phyloP scores from a whole-genome alignment of 1,140 invertebrate species.

The Pseudomyrmex gracilis region DNA sequence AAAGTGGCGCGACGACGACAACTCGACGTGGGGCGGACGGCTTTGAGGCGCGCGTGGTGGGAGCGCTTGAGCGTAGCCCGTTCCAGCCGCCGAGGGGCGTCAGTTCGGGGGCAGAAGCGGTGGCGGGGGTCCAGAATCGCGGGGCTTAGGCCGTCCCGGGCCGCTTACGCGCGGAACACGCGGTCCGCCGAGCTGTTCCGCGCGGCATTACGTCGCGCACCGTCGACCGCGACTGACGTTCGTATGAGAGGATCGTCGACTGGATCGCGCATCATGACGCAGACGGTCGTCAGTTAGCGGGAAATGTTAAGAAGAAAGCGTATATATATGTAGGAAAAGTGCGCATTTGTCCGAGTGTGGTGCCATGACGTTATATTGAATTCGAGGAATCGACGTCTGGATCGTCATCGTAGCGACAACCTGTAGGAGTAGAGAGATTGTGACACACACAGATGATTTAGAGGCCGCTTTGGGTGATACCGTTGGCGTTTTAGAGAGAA shows the following conservation, averaged over 20 bases:
- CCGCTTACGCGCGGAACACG: conserved; percentile 80
- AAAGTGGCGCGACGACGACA: conserved; percentile 40
- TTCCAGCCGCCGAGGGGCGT: conserved; percentile 60
- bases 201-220: conserved; percentile 84
- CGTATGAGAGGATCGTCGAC: conserved; percentile 37
- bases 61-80: conserved; percentile 40
- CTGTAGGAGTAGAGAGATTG: conserved; percentile 58
- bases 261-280: conserved; percentile 23
- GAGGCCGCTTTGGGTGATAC: neutral
- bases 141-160: conserved; percentile 75
- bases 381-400: neutral
- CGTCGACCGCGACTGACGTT: conserved; percentile 83
- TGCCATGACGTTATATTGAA: neutral
- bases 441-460: neutral
- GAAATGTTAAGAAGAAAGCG: conserved; percentile 17
- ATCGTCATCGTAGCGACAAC: conserved; percentile 34
- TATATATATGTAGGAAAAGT: conserved; percentile 42
- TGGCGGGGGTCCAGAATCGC: conserved; percentile 66
- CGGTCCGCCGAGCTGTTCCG: conserved; percentile 73
- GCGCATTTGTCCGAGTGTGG: conserved; percentile 9
- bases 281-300: neutral
- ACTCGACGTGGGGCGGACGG: conserved; percentile 58
- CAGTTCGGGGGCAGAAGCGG: conserved; percentile 52
- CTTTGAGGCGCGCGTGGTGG: conserved; percentile 41
- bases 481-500: neutral